These are phyloP conservation scores for Drosophila lacertosa DNA, from an alignment of 1,140 invertebrate genomes.

Conservation along the genomic window DNA sequence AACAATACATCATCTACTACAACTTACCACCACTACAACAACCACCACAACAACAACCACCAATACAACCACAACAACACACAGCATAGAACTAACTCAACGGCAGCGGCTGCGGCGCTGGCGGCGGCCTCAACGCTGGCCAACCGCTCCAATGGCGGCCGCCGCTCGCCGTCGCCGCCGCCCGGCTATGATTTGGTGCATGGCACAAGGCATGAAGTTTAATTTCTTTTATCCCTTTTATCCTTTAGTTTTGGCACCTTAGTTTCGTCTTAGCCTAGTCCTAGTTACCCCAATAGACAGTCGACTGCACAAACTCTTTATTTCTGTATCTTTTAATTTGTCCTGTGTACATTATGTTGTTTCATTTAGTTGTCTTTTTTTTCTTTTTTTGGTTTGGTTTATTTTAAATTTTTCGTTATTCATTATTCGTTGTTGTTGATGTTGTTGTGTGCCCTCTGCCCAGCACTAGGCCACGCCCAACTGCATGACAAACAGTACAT, in stretches of 20 bases:
- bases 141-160: constrained; percentile 37
- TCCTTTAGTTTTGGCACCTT: constrained; percentile 29
- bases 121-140: constrained; percentile 33
- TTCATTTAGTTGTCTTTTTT: constrained; percentile 11
- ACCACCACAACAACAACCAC: constrained; percentile 57
- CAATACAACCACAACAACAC: constrained; percentile 59
- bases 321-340: constrained; percentile 2
- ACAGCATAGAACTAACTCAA: constrained; percentile 80
- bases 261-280: constrained; percentile 9
- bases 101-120: constrained; percentile 46
- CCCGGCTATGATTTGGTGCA: constrained; percentile 84
- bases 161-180: constrained; percentile 80
- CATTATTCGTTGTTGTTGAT: constrained; percentile 2
- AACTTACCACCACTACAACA: constrained; percentile 61
- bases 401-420: neutral
- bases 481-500: constrained; percentile 30
- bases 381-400: constrained; percentile 24
- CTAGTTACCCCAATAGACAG: neutral
- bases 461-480: constrained; percentile 33
- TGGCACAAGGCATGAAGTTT: constrained; percentile 84
- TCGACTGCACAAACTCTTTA: neutral
- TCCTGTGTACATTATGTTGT: constrained; percentile 29
- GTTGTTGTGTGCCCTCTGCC: constrained; percentile 39
- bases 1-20: constrained; percentile 66
- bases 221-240: constrained; percentile 46